phyloP scores from a whole-genome alignment of 2,888 invertebrate genomes.

The Labia minor region DNA sequence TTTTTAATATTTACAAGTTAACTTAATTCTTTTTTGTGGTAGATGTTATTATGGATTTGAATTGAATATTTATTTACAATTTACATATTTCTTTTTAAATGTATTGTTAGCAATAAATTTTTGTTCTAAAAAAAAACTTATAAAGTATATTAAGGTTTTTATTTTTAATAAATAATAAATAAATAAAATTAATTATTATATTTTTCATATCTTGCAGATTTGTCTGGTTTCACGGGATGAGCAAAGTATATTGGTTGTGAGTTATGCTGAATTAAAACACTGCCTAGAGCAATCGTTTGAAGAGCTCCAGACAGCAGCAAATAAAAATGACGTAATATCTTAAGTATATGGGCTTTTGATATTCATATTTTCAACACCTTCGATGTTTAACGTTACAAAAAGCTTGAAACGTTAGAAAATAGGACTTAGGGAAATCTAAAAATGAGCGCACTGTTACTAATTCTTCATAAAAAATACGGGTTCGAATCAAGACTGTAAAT shows the following conservation, averaged over 20 bases:
- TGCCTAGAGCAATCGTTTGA: slow-evolving; percentile 87
- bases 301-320: slow-evolving; percentile 50
- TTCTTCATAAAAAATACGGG: neutral
- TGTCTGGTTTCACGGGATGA: slow-evolving; percentile 93
- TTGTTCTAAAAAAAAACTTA: too few species aligned
- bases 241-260: slow-evolving; percentile 90
- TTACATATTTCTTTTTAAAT: too few species aligned
- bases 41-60: too few species aligned
- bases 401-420: slow-evolving; percentile 13
- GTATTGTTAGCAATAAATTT: too few species aligned
- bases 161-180: too few species aligned
- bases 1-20: too few species aligned
- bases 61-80: too few species aligned
- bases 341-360: neutral
- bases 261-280: slow-evolving; percentile 88
- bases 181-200: too few species aligned
- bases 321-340: slow-evolving; percentile 18
- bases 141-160: too few species aligned
- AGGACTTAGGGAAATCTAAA: slow-evolving; percentile 4
- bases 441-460: neutral
- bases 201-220: slow-evolving; percentile 50
- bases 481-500: slow-evolving; percentile 13
- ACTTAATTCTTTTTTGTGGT: too few species aligned
- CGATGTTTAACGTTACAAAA: neutral
- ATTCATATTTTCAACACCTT: neutral